Base-by-base conservation (phyloP, 2,888 invertebrate species). In the Acrocera orbiculus region DNA sequence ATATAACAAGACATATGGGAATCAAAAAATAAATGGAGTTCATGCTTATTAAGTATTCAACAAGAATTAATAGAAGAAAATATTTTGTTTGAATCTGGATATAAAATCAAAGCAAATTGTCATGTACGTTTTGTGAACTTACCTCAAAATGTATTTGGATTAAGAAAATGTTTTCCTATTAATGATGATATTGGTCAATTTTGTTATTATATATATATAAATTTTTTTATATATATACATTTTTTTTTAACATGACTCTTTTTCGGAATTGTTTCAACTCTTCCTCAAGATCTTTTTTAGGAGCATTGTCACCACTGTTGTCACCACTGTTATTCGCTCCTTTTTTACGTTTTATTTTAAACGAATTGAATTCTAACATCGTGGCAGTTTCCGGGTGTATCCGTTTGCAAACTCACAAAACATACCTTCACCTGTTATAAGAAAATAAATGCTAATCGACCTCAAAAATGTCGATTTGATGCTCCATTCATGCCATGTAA, bases 101-200 rank as follows among this genome's bases (percentile, higher is more conserved):
- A 50, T 38, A 56, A 51, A 34, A 46, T 73, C 39, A 76, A 80
- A 58, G 56, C 62, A 38, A 70, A 77, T 62, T 67, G 79, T 11
- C 74, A 75, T 52, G 71, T 74, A 6, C 63, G 80, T 45, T 69
- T 73, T 46, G 64, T 61, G 56, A 71, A 70, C 16, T 56, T 83
- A 38, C 79, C 80, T 1, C 66, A 70, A 1, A 74, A 73, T 50
- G 74, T 76, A 14, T 13, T 32, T 14, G 4, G 23, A 2, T 17
- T 30, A 9, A 35, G 30, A 13, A 76, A 77, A 49, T 54, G 77
- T 14, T 71, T 82, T 47, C 82, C 83, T 0, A 69, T 67, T 43
- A 73, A 74, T 54, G 66, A 70, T 37, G 79, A 82, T 58, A 58
- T 75, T 45, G 75, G 74, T 43, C 67, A 67, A 46, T 80, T 82